Evolutionary conservation across 2,888 invertebrate species (phyloP).

Genomic region (Spodoptera exigua): DNA sequence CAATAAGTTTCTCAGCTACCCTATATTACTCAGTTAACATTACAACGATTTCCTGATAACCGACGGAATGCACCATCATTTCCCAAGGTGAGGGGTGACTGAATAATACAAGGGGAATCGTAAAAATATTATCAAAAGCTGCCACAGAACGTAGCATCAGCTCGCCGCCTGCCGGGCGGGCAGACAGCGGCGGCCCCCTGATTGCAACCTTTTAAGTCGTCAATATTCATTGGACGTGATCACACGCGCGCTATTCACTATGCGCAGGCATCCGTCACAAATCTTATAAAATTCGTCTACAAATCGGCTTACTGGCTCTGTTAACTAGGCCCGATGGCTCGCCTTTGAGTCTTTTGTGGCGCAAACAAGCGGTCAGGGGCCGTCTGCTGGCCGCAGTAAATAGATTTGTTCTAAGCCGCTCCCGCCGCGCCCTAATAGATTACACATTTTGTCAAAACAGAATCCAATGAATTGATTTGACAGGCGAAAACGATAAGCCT

Average conservation of each 20-base stretch:
- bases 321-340: conserved; percentile 53
- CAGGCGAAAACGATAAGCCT: conserved; percentile 23
- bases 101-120: conserved; percentile 26
- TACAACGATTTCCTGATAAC: conserved; percentile 44
- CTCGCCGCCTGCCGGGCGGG: background rate
- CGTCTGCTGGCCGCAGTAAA: conserved; percentile 58
- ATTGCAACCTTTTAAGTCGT: conserved; percentile 54
- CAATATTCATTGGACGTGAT: conserved; percentile 51
- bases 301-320: conserved; percentile 61
- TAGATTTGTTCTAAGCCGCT: conserved; percentile 67
- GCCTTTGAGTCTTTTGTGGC: conserved; percentile 60
- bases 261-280: conserved; percentile 48
- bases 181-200: conserved; percentile 5
- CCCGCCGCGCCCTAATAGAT: conserved; percentile 63
- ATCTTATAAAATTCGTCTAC: conserved; percentile 60
- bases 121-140: conserved; percentile 40
- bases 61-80: conserved; percentile 48
- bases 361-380: conserved; percentile 56
- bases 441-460: conserved; percentile 76
- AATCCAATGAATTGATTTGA: conserved; percentile 59
- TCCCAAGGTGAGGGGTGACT: conserved; percentile 40
- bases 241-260: conserved; percentile 42
- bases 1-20: conserved; percentile 1
- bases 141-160: conserved; percentile 16
- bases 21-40: conserved; percentile 40